Percentiles rank a stretch among this genome's conserved stretches.
Conservation (phyloP, 1,140 invertebrate species). For the Drosophila rhopaloa region DNA sequence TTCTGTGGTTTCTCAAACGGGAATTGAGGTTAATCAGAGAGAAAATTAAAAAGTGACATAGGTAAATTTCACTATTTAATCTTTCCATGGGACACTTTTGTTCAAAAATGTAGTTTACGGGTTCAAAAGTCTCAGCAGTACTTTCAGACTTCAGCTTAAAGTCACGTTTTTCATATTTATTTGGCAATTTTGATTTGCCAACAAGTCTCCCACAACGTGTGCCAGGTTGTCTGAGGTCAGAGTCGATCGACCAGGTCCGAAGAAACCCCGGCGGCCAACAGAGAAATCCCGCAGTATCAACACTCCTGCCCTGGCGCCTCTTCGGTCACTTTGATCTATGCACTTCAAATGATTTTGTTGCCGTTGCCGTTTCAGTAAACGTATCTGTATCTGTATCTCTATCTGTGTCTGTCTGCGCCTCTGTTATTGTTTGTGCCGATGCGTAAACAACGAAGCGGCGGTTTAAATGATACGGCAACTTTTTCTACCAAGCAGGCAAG, state of each 20-base stretch:
- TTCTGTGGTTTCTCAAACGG: slow-evolving; percentile 52
- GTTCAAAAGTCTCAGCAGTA: slow-evolving; percentile 11
- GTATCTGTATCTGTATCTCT: slow-evolving; percentile 5
- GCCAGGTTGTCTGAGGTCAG: slow-evolving; percentile 77
- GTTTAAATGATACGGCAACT: slow-evolving; percentile 80
- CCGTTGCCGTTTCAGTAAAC: slow-evolving; percentile 16
- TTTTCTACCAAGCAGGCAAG: slow-evolving; percentile 60
- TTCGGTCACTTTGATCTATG: slow-evolving; percentile 76
- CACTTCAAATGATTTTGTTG: slow-evolving; percentile 75
- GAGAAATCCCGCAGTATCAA: slow-evolving; percentile 53
- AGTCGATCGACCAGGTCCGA: slow-evolving; percentile 43
- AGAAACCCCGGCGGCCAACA: slow-evolving; percentile 20
- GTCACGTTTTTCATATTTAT: slow-evolving; percentile 77
- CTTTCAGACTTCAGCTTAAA: slow-evolving; percentile 9
- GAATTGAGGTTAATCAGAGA: slow-evolving; percentile 65
- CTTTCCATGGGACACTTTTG: neutral
- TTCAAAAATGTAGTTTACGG: slow-evolving; percentile 15
- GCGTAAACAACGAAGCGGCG: slow-evolving; percentile 76
- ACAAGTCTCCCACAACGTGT: slow-evolving; percentile 62
- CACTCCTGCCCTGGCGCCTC: slow-evolving; percentile 59
- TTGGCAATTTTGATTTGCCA: slow-evolving; percentile 58
- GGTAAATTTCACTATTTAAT: slow-evolving; percentile 60
- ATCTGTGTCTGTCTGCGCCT: slow-evolving; percentile 26
- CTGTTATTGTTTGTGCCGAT: slow-evolving; percentile 66
- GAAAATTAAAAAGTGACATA: slow-evolving; percentile 52